phyloP scores from a whole-genome alignment of 2,113 vertebrate genomes.

The Anoura caudifer region DNA sequence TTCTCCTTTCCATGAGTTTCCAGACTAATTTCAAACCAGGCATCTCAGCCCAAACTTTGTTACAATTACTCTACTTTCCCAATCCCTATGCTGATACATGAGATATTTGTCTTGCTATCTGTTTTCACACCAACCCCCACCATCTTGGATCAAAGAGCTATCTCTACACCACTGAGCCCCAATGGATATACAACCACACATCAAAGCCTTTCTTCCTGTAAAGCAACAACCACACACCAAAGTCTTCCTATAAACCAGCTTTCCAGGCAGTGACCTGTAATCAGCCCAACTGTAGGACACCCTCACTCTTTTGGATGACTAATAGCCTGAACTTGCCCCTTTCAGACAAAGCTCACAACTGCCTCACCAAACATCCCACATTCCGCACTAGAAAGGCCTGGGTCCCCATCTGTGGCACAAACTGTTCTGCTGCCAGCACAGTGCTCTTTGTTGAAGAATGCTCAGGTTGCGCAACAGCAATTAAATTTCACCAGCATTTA shows the following conservation, averaged over 20 bases:
- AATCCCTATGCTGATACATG: background rate
- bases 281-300: background rate
- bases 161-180: background rate
- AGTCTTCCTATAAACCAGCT: background rate
- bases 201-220: background rate
- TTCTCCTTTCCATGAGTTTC: background rate
- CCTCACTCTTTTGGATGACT: background rate
- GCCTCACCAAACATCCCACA: background rate
- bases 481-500: background rate
- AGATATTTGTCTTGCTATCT: background rate
- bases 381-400: background rate
- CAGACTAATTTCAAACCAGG: background rate
- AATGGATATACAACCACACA: background rate
- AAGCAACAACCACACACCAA: background rate
- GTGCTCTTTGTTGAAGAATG: background rate
- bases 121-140: background rate
- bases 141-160: background rate
- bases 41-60: background rate
- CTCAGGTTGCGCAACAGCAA: background rate
- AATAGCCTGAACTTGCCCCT: background rate
- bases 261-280: background rate
- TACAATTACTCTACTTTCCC: background rate
- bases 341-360: background rate
- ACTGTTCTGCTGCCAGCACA: background rate
- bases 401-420: background rate